Conservation (phyloP, 1,140 invertebrate species). For the Varroa destructor region DNA sequence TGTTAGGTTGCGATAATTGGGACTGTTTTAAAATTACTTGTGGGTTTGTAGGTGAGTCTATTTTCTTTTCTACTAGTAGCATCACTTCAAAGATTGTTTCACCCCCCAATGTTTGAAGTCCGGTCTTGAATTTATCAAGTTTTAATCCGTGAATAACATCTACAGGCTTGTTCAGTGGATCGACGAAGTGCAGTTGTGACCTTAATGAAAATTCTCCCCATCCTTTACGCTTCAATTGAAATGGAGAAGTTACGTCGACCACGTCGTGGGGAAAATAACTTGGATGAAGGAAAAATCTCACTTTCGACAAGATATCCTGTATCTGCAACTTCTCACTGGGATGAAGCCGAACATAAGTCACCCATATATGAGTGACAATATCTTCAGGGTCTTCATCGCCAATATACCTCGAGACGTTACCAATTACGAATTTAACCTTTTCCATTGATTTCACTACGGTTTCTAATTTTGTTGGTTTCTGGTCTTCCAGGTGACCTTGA, state of each 20-base stretch:
- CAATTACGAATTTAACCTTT: constrained; percentile 50
- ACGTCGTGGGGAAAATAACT: constrained; percentile 76
- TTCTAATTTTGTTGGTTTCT: constrained; percentile 29
- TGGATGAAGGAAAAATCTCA: constrained; percentile 65
- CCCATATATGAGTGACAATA: constrained; percentile 70
- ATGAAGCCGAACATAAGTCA: constrained; percentile 60
- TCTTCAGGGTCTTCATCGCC: constrained; percentile 51
- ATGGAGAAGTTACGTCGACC: constrained; percentile 65
- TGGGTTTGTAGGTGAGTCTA: background rate
- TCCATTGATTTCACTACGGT: constrained; percentile 29
- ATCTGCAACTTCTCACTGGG: constrained; percentile 43
- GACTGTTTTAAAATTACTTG: constrained; percentile 42
- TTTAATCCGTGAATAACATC: constrained; percentile 66
- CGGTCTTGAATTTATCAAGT: constrained; percentile 66
- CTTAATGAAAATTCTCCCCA: constrained; percentile 80
- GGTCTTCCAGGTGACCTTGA: constrained; percentile 32
- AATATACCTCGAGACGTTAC: constrained; percentile 65
- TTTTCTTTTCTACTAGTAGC: constrained; percentile 41
- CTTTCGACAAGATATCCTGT: constrained; percentile 54
- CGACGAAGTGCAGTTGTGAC: constrained; percentile 63
- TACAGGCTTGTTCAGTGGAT: constrained; percentile 58
- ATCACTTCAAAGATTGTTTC: constrained; percentile 61
- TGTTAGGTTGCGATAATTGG: constrained; percentile 31
- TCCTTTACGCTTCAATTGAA: constrained; percentile 63
- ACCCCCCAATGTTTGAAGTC: constrained; percentile 64